Base-by-base conservation (phyloP, 2,888 invertebrate genomes). In the Brenthis ino region DNA sequence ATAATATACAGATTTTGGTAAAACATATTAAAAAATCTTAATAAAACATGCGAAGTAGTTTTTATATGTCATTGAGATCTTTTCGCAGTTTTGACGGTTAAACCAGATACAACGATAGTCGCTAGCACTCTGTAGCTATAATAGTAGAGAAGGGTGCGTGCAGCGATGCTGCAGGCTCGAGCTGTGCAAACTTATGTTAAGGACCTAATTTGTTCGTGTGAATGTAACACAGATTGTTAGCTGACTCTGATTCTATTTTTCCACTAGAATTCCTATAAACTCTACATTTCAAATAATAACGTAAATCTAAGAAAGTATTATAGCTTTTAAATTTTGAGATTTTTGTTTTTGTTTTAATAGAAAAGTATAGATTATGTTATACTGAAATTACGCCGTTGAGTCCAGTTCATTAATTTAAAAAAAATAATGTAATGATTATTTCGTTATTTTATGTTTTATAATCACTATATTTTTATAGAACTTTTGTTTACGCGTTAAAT, bases 121-220 rank as follows among this genome's bases (percentile, higher is more conserved):
- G 28, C 58, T 58, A 58, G 58, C 28, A 48, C 28, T 50, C 11
- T 43, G 50, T 28, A 65, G 43, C 57, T 60, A 72, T 71, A 69
- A 72, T 70, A 57, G 64, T 70, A 57, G 63, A 55, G 70, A 69
- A 74, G 77, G 75, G 74, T 69, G 75, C 74, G 72, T 77, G 78
- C 80, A 82, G 68, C 69, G 76, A 76, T 65, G 81, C 81, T 80
- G 81, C 81, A 80, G 74, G 79, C 80, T 80, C 76, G 74, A 74
- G 65, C 74, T 71, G 63, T 74, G 77, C 77, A 74, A 66, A 60
- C 70, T 68, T 50, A 43, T 48, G 65, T 57, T 61, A 20, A 57
- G 57, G 56, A 66, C 69, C 60, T 63, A 65, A 65, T 65, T 65
- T 57, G 13, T 16, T 37, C 43, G 28, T 54, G 13, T 20, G 11